Conservation (phyloP, 2,797 vertebrate genomes). For the Neosalanx taihuensis region DNA sequence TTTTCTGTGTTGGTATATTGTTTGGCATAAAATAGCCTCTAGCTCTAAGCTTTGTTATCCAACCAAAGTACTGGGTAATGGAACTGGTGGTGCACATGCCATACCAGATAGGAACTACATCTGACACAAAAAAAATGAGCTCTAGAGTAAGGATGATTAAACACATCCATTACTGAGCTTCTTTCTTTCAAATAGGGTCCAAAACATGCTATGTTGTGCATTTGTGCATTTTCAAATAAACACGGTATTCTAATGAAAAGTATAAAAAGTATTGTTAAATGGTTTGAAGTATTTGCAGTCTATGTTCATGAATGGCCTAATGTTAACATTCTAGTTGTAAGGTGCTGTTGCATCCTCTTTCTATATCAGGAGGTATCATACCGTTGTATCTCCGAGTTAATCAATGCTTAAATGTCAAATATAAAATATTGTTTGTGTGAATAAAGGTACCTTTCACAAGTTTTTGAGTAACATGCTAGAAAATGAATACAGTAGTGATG, state of each 20-base stretch:
- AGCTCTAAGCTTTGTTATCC: constrained; percentile 69
- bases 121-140: constrained; percentile 59
- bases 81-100: constrained; percentile 57
- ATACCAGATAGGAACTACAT: constrained; percentile 55
- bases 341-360: too few species aligned
- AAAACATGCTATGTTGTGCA: background rate
- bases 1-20: constrained; percentile 66
- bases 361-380: too few species aligned
- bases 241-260: too few species aligned
- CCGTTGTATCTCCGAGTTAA: too few species aligned
- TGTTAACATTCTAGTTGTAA: too few species aligned
- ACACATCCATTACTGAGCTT: constrained; percentile 43
- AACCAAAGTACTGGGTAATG: constrained; percentile 63
- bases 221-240: too few species aligned
- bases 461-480: constrained; percentile 27
- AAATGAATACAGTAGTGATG: constrained; percentile 29
- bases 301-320: too few species aligned
- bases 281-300: too few species aligned
- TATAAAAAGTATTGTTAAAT: too few species aligned
- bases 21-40: constrained; percentile 71
- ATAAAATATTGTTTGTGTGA: background rate
- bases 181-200: constrained; percentile 12
- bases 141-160: constrained; percentile 55
- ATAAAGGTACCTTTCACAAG: background rate
- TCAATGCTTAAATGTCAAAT: background rate